Conservation (phyloP, 2,113 vertebrate genomes). For the Daphoenositta chrysoptera region DNA sequence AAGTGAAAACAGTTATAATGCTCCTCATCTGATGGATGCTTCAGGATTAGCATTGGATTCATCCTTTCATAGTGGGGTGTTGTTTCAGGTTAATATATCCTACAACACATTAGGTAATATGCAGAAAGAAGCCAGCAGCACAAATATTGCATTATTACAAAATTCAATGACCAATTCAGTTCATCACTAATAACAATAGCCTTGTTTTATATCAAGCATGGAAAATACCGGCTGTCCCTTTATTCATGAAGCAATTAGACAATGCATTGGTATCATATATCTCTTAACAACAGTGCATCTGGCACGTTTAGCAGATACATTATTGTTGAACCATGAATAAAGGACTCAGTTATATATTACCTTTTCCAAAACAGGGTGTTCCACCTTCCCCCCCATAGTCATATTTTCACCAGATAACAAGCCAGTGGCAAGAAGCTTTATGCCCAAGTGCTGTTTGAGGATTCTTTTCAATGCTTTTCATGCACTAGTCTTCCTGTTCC, state of each 20-base stretch:
- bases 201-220: neutral
- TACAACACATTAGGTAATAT: neutral
- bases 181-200: neutral
- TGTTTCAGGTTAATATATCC: neutral
- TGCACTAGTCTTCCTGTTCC: neutral
- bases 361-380: neutral
- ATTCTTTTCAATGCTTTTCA: neutral
- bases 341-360: neutral
- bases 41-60: neutral
- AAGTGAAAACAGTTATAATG: neutral
- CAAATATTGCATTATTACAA: neutral
- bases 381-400: neutral
- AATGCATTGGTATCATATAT: neutral
- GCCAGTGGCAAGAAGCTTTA: neutral
- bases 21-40: neutral
- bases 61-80: neutral
- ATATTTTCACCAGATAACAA: neutral
- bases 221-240: neutral
- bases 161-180: neutral
- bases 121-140: neutral
- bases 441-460: neutral
- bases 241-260: neutral
- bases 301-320: neutral
- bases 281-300: neutral
- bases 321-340: neutral